Evolutionary conservation across 2,113 vertebrate species (phyloP).

Genomic region (Laticauda colubrina): DNA sequence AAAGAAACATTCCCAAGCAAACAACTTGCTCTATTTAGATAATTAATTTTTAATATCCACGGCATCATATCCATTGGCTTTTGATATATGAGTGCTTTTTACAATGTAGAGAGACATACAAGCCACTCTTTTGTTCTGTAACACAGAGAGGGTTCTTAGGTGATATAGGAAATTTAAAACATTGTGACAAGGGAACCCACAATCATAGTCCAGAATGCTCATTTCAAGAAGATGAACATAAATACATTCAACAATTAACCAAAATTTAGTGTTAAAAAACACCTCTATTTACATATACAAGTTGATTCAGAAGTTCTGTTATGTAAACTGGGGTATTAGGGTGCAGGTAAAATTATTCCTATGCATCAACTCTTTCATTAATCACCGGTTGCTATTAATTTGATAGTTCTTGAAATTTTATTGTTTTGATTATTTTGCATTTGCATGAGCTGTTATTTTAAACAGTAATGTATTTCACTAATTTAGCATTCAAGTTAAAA

Average conservation of each 20-base stretch:
- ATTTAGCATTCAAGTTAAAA: background rate
- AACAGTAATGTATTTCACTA: background rate
- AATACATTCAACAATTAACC: background rate
- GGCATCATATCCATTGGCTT: slow-evolving; percentile 61
- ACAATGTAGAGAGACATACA: background rate
- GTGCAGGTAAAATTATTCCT: background rate
- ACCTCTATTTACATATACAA: background rate
- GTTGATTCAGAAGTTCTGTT: background rate
- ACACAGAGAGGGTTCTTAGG: background rate
- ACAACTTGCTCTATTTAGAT: background rate
- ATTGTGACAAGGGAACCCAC: background rate
- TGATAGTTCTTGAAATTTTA: background rate
- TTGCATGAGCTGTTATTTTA: background rate
- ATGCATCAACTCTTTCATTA: background rate
- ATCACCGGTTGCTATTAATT: background rate
- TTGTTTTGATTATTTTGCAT: background rate
- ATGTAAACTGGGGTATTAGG: background rate
- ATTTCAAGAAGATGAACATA: background rate
- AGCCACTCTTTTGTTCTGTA: background rate
- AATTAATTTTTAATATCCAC: slow-evolving; percentile 15
- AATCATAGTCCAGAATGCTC: background rate
- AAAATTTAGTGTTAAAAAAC: too few species aligned
- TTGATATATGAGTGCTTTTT: slow-evolving; percentile 38
- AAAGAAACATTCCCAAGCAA: slow-evolving; percentile 2
- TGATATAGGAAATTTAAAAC: background rate